phyloP scores from a whole-genome alignment of 1,140 invertebrate genomes.

The Philotrypesis tridentata region DNA sequence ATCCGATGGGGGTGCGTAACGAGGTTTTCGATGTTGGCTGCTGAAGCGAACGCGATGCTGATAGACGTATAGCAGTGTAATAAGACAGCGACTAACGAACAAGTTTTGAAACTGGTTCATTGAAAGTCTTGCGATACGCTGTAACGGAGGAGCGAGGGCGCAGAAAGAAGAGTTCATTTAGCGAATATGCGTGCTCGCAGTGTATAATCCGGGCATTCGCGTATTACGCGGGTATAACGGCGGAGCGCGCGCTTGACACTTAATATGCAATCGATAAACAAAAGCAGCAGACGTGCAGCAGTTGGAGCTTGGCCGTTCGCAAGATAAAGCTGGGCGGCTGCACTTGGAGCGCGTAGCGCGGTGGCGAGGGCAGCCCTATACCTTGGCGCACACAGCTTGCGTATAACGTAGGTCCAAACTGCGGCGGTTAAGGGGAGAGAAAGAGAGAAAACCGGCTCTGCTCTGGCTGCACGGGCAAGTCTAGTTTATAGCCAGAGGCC shows the following conservation, averaged over 20 bases:
- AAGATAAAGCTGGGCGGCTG: neutral
- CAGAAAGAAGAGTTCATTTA: neutral
- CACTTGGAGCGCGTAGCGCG: neutral
- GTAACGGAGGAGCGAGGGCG: neutral
- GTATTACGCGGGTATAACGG: constrained; percentile 20
- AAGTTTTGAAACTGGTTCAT: neutral
- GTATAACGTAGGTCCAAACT: constrained; percentile 51
- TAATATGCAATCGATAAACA: constrained; percentile 54
- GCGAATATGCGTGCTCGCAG: neutral
- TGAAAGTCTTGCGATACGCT: neutral
- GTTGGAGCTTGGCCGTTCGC: neutral
- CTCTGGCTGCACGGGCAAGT: constrained; percentile 53
- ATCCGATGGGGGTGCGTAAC: too few relatives aligned
- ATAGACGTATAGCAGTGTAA: too few relatives aligned
- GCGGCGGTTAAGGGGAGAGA: constrained; percentile 42
- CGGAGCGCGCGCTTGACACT: constrained; percentile 44
- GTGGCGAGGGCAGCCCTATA: neutral
- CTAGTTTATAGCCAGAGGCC: constrained; percentile 66
- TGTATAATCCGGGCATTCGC: neutral
- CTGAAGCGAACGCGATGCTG: too few relatives aligned
- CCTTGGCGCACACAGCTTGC: neutral
- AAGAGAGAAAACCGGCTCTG: constrained; percentile 54
- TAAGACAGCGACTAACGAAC: too few relatives aligned
- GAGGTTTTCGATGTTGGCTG: too few relatives aligned
- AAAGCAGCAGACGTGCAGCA: constrained; percentile 31